Conservation (phyloP, 2,113 vertebrate genomes). For the Scophthalmus maximus region DNA sequence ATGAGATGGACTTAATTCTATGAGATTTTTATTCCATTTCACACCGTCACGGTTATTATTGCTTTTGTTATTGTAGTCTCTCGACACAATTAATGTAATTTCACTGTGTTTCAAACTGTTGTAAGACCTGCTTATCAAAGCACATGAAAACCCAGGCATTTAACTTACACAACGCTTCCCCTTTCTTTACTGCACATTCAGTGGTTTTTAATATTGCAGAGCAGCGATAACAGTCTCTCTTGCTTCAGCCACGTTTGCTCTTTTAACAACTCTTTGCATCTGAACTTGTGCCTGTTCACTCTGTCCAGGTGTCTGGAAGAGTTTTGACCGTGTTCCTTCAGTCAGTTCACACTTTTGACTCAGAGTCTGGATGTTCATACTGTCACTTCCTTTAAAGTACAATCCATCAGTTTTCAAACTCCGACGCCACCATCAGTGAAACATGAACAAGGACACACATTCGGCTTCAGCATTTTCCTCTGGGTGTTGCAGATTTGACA, state of each 20-base stretch:
- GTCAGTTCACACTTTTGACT: constrained; percentile 39
- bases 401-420: constrained; percentile 54
- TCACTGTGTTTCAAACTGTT: not conserved
- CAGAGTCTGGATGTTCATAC: constrained; percentile 23
- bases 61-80: not conserved
- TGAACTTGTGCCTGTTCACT: not conserved
- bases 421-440: constrained; percentile 35
- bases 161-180: constrained; percentile 1
- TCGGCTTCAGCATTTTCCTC: constrained; percentile 57
- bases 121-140: constrained; percentile 13
- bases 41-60: constrained; percentile 11
- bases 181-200: constrained; percentile 16
- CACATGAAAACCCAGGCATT: constrained; percentile 13
- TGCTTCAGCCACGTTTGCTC: constrained; percentile 15
- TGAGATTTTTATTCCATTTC: constrained; percentile 7
- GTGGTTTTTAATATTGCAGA: constrained; percentile 26
- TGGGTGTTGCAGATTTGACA: constrained; percentile 56
- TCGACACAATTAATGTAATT: constrained; percentile 3
- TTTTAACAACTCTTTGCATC: constrained; percentile 32
- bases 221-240: constrained; percentile 9
- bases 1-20: constrained; percentile 5
- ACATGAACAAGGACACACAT: constrained; percentile 23
- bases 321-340: constrained; percentile 7
- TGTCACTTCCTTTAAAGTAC: constrained; percentile 49
- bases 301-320: constrained; percentile 9